These are phyloP conservation scores for Tribolium castaneum DNA, from an alignment of 1,140 invertebrate genomes.

Conservation along the genomic window DNA sequence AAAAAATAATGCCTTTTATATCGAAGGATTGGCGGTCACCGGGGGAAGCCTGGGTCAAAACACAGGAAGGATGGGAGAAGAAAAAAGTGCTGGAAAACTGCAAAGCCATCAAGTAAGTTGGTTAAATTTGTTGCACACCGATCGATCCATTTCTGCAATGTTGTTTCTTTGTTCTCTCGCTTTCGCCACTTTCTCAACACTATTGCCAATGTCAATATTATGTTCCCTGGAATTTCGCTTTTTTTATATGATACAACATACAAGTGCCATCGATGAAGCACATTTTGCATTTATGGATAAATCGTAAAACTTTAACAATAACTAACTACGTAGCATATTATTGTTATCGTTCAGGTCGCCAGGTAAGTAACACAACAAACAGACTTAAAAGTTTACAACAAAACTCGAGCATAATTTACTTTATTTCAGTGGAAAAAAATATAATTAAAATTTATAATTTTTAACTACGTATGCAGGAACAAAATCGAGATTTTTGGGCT, in stretches of 20 bases:
- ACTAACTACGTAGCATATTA: no score
- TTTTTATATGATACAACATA: neutral
- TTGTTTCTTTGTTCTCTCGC: conserved; percentile 70
- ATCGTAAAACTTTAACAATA: no score
- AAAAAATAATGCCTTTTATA: conserved; percentile 88
- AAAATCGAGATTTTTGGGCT: no score
- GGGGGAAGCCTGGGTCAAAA: conserved; percentile 98
- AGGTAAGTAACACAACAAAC: no score
- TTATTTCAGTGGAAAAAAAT: no score
- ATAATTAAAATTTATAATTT: no score
- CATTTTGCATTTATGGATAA: no score
- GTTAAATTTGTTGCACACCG: conserved; percentile 41
- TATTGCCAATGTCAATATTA: neutral
- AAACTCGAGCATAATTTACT: no score
- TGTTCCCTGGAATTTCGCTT: neutral
- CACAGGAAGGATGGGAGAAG: conserved; percentile 95
- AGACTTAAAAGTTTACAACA: no score
- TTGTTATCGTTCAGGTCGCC: no score
- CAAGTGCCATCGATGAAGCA: no score
- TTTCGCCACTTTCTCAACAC: conserved; percentile 36
- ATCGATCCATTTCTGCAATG: conserved; percentile 54
- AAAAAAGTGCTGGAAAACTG: conserved; percentile 88
- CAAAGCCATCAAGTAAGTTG: conserved; percentile 60
- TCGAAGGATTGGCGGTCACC: conserved; percentile 94
- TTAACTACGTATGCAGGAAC: no score